Evolutionary conservation across 2,113 vertebrate species (phyloP).

Genomic region (Sylvilagus bachmani): DNA sequence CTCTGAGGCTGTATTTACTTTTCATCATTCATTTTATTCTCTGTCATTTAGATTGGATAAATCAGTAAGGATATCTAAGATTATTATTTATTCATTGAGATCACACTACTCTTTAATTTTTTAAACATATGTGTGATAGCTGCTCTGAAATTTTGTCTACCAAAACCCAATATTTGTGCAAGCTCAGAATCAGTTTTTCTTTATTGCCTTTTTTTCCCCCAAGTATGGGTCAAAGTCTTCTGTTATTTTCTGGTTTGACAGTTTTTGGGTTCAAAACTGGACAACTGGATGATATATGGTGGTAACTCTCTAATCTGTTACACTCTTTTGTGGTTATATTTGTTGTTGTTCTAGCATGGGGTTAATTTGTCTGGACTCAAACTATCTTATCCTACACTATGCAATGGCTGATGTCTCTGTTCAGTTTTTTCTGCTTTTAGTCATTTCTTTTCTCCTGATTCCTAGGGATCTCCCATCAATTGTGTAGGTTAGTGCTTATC

Average conservation of each 20-base stretch:
- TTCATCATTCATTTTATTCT: neutral
- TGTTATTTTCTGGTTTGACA: neutral
- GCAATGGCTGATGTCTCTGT: neutral
- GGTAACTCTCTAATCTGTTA: neutral
- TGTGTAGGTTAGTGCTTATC: neutral
- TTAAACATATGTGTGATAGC: neutral
- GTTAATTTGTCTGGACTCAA: conserved; percentile 14
- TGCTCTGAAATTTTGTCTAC: neutral
- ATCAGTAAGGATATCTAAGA: no score
- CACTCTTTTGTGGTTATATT: neutral
- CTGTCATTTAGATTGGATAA: neutral
- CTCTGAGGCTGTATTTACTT: neutral
- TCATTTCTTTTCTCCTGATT: neutral
- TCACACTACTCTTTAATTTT: neutral
- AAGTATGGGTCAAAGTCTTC: neutral
- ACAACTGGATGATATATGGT: neutral
- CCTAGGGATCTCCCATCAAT: neutral
- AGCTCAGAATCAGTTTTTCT: neutral
- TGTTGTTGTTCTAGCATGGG: neutral
- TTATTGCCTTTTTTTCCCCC: neutral
- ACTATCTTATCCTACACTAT: neutral
- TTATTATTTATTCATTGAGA: neutral
- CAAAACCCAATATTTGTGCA: neutral
- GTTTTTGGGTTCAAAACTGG: neutral
- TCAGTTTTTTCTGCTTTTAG: neutral